Evolutionary conservation across 1,140 invertebrate species (phyloP).

Genomic region (Listronotus oregonensis): DNA sequence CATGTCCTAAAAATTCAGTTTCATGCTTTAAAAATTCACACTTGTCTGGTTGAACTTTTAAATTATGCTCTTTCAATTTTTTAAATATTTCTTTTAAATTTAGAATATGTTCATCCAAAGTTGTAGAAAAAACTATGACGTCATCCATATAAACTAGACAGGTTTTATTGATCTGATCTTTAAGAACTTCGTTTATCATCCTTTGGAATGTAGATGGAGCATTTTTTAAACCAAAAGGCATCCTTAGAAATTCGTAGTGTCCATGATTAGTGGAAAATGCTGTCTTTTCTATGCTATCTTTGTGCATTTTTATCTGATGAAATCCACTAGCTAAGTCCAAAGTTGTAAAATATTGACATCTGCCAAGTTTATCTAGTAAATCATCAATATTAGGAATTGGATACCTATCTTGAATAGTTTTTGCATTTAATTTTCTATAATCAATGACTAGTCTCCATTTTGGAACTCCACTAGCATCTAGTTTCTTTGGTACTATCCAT

Average conservation of each 20-base stretch:
- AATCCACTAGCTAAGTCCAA: constrained; percentile 51
- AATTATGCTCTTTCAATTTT: background rate
- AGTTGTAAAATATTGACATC: constrained; percentile 50
- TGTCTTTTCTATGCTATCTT: constrained; percentile 50
- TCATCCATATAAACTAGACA: constrained; percentile 53
- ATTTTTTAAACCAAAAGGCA: constrained; percentile 42
- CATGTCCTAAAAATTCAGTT: constrained; percentile 18
- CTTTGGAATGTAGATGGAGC: constrained; percentile 43
- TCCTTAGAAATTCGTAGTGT: constrained; percentile 52
- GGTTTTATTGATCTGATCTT: constrained; percentile 30
- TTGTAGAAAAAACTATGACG: constrained; percentile 35
- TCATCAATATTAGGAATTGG: constrained; percentile 58
- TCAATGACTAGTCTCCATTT: constrained; percentile 44
- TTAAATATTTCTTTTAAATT: constrained; percentile 37
- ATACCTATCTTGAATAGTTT: constrained; percentile 56
- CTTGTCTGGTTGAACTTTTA: constrained; percentile 28
- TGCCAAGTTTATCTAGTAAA: constrained; percentile 48
- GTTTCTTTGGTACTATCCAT: constrained; percentile 21
- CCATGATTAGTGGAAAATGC: constrained; percentile 46
- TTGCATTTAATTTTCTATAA: constrained; percentile 54
- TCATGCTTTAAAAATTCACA: too few species aligned
- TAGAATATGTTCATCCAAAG: constrained; percentile 38
- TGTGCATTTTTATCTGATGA: constrained; percentile 21
- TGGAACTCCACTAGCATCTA: constrained; percentile 6
- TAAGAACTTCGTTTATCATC: constrained; percentile 48